Evolutionary conservation across 2,888 invertebrate species (phyloP), one percentile per base, ranked within the genome.

Genomic region (Pristionchus exspectatus): DNA sequence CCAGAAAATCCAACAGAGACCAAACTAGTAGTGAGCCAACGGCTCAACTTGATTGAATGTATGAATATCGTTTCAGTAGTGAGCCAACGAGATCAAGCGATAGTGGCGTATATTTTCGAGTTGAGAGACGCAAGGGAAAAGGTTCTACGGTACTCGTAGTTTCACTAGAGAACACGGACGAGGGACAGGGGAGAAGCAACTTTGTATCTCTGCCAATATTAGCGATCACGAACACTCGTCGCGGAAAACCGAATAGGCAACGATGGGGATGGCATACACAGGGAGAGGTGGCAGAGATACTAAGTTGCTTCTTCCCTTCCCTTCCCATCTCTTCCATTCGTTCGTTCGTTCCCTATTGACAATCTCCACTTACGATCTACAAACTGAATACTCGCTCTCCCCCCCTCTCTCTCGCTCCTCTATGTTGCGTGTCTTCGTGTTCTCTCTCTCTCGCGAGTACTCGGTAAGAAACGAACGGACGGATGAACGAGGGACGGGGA

Each of bases 401-500:
- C 59, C 59, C 84, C 4, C 27, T 56, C 84, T n/a, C 81, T 38
- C 84, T 56, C 56, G n/a, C 84, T 30, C 84, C 24, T 38, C 38
- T 14, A 21, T 18, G 30, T 56, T 59, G 27, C 63, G 10, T 66
- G 38, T 27, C 81, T 50, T 24, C n/a, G 24, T 81, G 50, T 74
- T 74, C 74, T 38, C 74, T 72, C 72, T 14, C 38, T 33, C 38
- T 74, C 24, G 63, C 18, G 74, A 74, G 74, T 81, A 81, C 81
- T 81, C 81, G 81, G 81, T 81, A 81, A 81, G 81, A 81, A 81
- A n/a, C 81, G 81, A 81, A 81, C 81, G 81, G 81, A 81, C 54
- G 59, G 84, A 50, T 24, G 56, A 84, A 18, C 30, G 59, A 63
- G 56, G 56, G 56, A 83, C 18, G 24, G 59, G 18, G 50, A 54